phyloP scores from a whole-genome alignment of 2,797 vertebrate species.

The Mormyrops boulengeri region DNA sequence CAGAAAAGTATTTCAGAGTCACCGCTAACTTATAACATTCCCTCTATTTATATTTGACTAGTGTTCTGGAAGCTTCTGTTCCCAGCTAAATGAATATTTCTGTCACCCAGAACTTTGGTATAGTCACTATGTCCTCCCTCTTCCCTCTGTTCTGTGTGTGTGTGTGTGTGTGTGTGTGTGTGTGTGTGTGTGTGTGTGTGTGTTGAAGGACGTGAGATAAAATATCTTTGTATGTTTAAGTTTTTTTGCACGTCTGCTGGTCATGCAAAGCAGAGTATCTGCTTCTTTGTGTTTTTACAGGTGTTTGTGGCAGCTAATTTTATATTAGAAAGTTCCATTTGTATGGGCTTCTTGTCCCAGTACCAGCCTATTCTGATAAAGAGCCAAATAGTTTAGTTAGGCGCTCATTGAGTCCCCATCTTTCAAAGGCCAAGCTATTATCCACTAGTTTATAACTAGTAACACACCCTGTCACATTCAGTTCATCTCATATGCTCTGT shows the following conservation, averaged over 20 bases:
- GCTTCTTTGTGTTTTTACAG: not conserved
- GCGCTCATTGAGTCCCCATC: not conserved
- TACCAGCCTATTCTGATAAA: not conserved
- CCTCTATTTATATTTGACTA: not conserved
- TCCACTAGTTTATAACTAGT: not conserved
- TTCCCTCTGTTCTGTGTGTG: not conserved
- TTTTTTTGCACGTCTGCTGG: not conserved
- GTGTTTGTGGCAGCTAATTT: not conserved
- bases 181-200: not conserved
- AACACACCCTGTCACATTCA: not conserved
- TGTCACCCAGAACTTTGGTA: not conserved
- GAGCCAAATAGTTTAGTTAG: not conserved
- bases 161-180: not conserved
- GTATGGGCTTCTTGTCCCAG: not conserved
- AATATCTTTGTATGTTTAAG: not conserved
- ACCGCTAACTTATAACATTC: not conserved
- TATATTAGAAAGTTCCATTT: not conserved
- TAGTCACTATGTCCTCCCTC: not conserved
- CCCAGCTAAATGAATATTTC: not conserved
- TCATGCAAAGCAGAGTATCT: not conserved
- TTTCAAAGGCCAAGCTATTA: not conserved
- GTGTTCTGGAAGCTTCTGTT: not conserved
- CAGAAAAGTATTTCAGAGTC: not conserved
- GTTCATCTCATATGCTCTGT: not conserved
- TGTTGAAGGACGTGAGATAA: not conserved